phyloP scores from a whole-genome alignment of 2,888 invertebrate genomes.

The Cataglyphis livida region DNA sequence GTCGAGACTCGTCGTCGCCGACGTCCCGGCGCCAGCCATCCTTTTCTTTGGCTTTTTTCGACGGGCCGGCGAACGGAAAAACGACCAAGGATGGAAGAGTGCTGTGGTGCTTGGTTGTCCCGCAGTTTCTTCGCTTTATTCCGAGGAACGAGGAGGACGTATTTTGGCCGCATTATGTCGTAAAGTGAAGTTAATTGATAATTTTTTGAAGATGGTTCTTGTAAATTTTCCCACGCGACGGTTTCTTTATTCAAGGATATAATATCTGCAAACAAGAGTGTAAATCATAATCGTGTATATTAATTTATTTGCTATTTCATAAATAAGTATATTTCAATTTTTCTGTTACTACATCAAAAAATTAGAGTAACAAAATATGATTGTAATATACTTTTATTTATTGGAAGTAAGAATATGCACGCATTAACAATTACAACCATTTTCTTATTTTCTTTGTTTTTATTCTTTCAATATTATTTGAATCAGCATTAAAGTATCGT shows the following conservation, averaged over 20 bases:
- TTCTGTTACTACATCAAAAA: background rate
- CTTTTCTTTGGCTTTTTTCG: slow-evolving; percentile 73
- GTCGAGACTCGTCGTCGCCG: slow-evolving; percentile 85
- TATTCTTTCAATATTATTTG: background rate
- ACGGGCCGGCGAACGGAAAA: slow-evolving; percentile 67
- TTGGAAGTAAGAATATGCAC: background rate
- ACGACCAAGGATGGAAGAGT: slow-evolving; percentile 69
- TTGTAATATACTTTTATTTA: background rate
- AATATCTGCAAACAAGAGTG: background rate
- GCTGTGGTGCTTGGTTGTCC: slow-evolving; percentile 68
- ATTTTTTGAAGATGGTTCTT: slow-evolving; percentile 6
- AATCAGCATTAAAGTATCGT: background rate
- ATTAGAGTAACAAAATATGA: background rate
- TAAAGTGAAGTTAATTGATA: slow-evolving; percentile 41
- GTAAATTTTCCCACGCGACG: background rate
- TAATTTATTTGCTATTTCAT: background rate
- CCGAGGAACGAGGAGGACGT: slow-evolving; percentile 32
- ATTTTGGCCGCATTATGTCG: slow-evolving; percentile 28
- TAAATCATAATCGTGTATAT: background rate
- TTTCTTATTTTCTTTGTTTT: background rate
- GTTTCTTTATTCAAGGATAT: background rate
- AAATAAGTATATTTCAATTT: background rate
- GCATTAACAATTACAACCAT: background rate
- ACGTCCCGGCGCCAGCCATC: slow-evolving; percentile 83
- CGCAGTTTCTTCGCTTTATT: slow-evolving; percentile 66